Evolutionary conservation across 2,888 invertebrate species (phyloP), one percentile per base, ranked within the genome.

Genomic region (Buathra laborator): DNA sequence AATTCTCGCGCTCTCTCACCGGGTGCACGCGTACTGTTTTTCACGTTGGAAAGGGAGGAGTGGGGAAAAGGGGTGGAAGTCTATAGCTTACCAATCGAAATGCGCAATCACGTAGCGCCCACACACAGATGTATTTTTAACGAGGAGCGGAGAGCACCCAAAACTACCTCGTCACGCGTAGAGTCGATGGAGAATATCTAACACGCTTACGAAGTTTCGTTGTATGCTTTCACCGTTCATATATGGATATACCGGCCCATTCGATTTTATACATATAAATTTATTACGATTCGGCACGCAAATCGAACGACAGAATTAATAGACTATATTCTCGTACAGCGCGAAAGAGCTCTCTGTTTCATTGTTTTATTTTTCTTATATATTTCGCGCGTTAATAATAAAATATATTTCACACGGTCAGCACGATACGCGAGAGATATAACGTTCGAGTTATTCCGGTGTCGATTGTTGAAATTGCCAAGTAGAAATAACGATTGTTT

Each of bases 51-150:
- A 37, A 37, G 37, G 9, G 37, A 37, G 7, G 37, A 37, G 0
- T 37, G 24, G 24, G 24, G 48, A 14, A 32, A 32, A 51, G 53
- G 16, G 32, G 6, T 19, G 12, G 24, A 56, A 67, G 37, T 37
- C 37, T 37, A 37, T 37, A 37, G 37, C 7, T 37, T 67, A 71
- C 59, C 10, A 77, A 80, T 72, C 71, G 51, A 70, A 81, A 81
- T 75, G 70, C 62, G 67, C 71, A 76, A 81, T 72, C 76, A 81
- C 75, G 76, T 53, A 64, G 53, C 59, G n/a, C 12, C 12, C 29
- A 46, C 16, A 56, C 66, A 71, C 19, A 29, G 44, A 80, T 83
- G 37, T 71, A 76, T 80, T 70, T 84, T 80, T 80, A 80, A 80
- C 67, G 48, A 71, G 66, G 53, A 56, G 12, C 48, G 46, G 24